A percentile compares a stretch with the other conserved stretches of the same genome.
Conservation (phyloP, 2,113 vertebrate species). For the Paedocypris sp. region DNA sequence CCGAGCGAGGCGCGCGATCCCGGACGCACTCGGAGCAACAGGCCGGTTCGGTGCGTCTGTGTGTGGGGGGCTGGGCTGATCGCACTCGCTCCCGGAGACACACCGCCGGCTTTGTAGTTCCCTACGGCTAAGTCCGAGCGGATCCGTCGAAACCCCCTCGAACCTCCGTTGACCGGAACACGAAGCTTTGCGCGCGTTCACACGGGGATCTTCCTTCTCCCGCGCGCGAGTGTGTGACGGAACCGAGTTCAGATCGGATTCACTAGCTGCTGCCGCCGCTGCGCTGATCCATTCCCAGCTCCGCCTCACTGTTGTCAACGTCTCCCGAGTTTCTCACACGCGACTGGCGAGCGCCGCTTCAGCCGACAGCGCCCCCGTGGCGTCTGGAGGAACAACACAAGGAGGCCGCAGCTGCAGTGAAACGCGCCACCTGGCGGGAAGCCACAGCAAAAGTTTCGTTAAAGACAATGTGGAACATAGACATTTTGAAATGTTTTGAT, state of each 20-base stretch:
- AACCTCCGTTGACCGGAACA: not conserved
- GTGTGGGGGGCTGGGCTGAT: slow-evolving; percentile 48
- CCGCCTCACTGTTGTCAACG: slow-evolving; percentile 37
- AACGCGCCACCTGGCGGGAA: not conserved
- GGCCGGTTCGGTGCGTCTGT: slow-evolving; percentile 1
- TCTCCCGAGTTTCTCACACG: slow-evolving; percentile 10
- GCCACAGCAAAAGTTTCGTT: too few species aligned
- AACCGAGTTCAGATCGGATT: not conserved
- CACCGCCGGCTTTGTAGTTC: slow-evolving; percentile 38
- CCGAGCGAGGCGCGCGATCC: not conserved
- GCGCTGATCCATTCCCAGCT: slow-evolving; percentile 7
- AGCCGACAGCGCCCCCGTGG: slow-evolving; percentile 17
- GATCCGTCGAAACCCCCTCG: not conserved
- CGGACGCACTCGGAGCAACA: not conserved
- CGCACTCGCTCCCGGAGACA: not conserved
- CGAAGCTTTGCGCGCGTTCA: too few species aligned
- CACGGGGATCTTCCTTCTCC: slow-evolving; percentile 13
- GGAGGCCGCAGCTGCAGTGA: not conserved
- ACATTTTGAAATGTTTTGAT: too few species aligned
- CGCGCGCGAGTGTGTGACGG: slow-evolving; percentile 1
- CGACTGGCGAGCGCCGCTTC: not conserved
- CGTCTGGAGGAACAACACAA: slow-evolving; percentile 28
- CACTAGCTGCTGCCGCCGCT: too few species aligned
- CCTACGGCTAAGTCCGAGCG: slow-evolving; percentile 1
- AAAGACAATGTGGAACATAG: too few species aligned